Evolutionary conservation across 2,888 invertebrate genomes (phyloP).

Genomic region (Pediacus dermestoides): DNA sequence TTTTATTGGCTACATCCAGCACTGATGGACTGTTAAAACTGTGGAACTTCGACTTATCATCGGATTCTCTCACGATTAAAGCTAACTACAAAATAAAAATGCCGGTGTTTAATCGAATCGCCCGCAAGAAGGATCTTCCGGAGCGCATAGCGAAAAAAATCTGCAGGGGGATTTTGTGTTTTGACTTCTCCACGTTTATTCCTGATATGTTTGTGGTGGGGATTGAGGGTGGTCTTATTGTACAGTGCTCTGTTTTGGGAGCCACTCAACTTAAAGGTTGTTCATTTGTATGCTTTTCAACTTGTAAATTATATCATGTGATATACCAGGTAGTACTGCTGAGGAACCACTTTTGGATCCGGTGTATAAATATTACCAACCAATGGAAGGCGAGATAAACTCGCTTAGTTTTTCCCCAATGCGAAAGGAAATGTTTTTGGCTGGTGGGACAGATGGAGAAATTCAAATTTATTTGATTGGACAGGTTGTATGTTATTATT

Average conservation of each 20-base stretch:
- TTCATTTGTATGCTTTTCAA: background rate
- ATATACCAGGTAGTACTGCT: constrained; percentile 30
- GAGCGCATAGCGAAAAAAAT: constrained; percentile 30
- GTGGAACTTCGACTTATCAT: constrained; percentile 38
- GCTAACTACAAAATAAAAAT: constrained; percentile 41
- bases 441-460: constrained; percentile 45
- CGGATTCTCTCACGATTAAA: constrained; percentile 24
- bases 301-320: background rate
- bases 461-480: constrained; percentile 45
- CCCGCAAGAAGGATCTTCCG: constrained; percentile 10
- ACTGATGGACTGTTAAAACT: constrained; percentile 42
- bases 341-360: constrained; percentile 43
- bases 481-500: constrained; percentile 35
- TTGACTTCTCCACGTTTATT: constrained; percentile 46
- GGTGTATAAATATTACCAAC: constrained; percentile 44
- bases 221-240: constrained; percentile 47
- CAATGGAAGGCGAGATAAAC: constrained; percentile 45
- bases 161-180: constrained; percentile 42
- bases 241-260: constrained; percentile 46
- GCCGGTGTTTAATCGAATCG: constrained; percentile 32
- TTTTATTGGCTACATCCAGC: constrained; percentile 41
- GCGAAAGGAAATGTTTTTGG: constrained; percentile 45
- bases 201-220: constrained; percentile 48
- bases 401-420: constrained; percentile 44
- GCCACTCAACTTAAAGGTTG: constrained; percentile 38